Evolutionary conservation across 2,797 vertebrate species (phyloP).

Genomic region (Sternotherus odoratus): DNA sequence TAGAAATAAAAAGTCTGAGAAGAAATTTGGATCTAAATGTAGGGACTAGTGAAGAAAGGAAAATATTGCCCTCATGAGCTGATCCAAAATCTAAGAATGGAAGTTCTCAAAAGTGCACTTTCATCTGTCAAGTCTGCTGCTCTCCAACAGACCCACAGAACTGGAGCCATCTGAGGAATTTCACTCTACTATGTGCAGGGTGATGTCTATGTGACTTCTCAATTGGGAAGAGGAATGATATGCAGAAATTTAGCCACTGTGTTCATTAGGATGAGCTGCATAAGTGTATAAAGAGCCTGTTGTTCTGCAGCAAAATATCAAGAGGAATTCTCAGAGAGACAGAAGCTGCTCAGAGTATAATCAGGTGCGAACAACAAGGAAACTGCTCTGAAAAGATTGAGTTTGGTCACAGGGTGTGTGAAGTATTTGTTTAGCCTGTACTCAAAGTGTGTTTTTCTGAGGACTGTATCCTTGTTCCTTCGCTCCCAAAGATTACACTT

Average conservation of each 20-base stretch:
- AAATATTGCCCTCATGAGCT: background rate
- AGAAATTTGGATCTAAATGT: background rate
- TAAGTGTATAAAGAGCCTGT: background rate
- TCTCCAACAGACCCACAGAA: fast-evolving
- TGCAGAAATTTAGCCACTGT: background rate
- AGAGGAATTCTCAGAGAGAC: fast-evolving
- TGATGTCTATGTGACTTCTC: background rate
- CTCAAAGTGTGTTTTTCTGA: background rate
- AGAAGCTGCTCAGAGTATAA: background rate
- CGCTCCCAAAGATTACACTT: background rate
- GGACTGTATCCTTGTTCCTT: slow-evolving; percentile 9
- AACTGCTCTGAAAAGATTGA: background rate
- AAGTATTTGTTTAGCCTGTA: slow-evolving; percentile 63
- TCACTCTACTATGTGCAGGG: background rate
- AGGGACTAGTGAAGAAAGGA: background rate
- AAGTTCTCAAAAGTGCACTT: background rate
- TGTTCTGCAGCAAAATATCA: background rate
- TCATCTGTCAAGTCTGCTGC: background rate
- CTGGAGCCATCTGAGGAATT: background rate
- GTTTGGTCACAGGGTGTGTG: background rate
- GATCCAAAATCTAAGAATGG: background rate
- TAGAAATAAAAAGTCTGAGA: background rate
- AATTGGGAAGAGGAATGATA: background rate
- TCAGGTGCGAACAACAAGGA: background rate
- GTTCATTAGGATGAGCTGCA: background rate